Base-by-base conservation (phyloP, 1,140 invertebrate genomes). In the Lethrus apterus region DNA sequence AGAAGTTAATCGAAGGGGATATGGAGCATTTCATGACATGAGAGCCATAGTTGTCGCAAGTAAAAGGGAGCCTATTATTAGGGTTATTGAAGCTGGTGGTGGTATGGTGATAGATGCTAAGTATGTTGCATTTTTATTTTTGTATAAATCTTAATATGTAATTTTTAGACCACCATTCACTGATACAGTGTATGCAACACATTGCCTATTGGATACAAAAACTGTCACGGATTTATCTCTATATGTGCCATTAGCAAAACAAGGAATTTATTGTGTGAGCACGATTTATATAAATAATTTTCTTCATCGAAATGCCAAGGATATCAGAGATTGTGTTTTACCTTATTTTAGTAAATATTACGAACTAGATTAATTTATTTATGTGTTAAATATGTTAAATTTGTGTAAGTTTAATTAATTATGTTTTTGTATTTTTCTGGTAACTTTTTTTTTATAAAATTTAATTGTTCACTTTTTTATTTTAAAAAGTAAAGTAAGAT, bases 71-170 rank as follows among this genome's bases (percentile, higher is more conserved):
- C 76, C 82, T 33, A 80, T 88, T 48, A 64, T 73, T 7, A 72
- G 84, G 46, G 71, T 90, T 0, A 71, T 92, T 19, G 64, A 74
- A 29, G 84, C 84, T 3, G 87, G 87, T 1, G 81, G 78, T 3
- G 87, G 84, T 4, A 57, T 55, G 7, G 76, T 88, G 5, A 52
- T 84, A 1, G 71, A 79, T 51, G 69, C 73, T 0, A 46, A 30
- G 62, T 64, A 51, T 49, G 49, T 20, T 7, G 8, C 5, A 5
- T 34, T 9, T 15, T n/a, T 9, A 34, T 34, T n/a, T 34, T 9
- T 15, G 13, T 15, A 14, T 34, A 7, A 40, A 40, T 21, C 4
- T 9, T 21, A 23, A 15, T 10, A 21, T 40, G 10, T 40, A 21
- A 17, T 17, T 59, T 58, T 45, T 51, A 62, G 60, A 11, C 58